Evolutionary conservation across 2,113 vertebrate genomes (phyloP), one percentile per base, ranked within the genome.

Genomic region (Machaerirhynchus nigripectus): DNA sequence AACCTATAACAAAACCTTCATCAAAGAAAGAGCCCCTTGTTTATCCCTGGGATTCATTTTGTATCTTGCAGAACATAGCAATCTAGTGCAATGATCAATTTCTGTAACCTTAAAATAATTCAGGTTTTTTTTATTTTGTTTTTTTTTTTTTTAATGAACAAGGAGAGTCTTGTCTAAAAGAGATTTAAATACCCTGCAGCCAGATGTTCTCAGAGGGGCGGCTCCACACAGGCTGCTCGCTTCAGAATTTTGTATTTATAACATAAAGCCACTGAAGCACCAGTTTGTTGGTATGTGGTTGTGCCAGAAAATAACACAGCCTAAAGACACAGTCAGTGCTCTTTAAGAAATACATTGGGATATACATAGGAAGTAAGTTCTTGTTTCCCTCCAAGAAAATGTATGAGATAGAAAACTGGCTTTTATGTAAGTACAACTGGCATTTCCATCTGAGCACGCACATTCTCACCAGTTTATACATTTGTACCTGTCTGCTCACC

Each of bases 401-500:
- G 14, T 42, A 27, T 11, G 35, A 84, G 60, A 83, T 15, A 55
- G 39, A 83, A 86, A 88, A 5, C 6, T 65, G n/a, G 53, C 21
- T 89, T 83, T 47, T 67, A 44, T 7, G 0, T 4, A 68, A 75
- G 47, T 35, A 57, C 76, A 79, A 73, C 47, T 79, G 87, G 69
- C 65, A 87, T 78, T 88, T 75, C 16, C 7, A 46, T 13, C 16
- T 33, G 12, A 94, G 73, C 71, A 44, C 1, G 0, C 4, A 68
- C 4, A 2, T 30, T 76, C 56, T 79, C 69, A 49, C 77, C 85
- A 81, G 44, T 61, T 17, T 90, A 74, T 93, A 97, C 94, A 74
- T 71, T 89, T 98, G 97, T 97, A 99, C 99, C 99, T 99, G 97
- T 99, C 99, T 88, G 98, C 98, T 98, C 98, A 99, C 96, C 99